Conservation (phyloP, 2,797 vertebrate species). For the Nannoperca australis region DNA sequence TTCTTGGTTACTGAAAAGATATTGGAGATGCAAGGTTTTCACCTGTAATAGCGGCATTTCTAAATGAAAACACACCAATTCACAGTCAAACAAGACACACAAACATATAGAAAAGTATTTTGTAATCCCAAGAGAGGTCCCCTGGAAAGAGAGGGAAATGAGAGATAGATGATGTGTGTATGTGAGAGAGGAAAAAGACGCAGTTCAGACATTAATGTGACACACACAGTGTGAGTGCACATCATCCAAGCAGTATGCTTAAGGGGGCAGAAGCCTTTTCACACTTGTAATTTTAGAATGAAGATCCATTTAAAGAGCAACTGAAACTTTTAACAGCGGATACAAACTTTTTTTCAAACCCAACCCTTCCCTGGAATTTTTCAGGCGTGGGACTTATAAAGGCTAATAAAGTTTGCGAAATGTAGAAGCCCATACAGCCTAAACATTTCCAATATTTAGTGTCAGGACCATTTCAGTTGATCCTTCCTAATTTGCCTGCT, state of each 20-base stretch:
- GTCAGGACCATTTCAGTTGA: conserved; percentile 14
- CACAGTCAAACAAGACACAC: conserved; percentile 3
- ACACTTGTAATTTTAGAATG: not conserved
- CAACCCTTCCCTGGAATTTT: conserved; percentile 54
- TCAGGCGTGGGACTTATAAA: conserved; percentile 7
- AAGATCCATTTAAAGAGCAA: conserved; percentile 13
- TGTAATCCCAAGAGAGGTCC: not conserved
- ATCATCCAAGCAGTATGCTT: conserved; percentile 7
- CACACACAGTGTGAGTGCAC: not conserved
- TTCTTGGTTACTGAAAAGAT: not conserved
- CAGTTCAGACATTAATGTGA: conserved; percentile 12
- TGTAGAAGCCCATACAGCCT: conserved; percentile 21
- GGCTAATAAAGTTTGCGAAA: conserved; percentile 21
- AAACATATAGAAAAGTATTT: conserved; percentile 12
- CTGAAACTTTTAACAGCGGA: not conserved
- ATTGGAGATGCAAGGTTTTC: not conserved
- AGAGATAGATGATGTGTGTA: not conserved
- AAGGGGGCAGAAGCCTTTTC: conserved; percentile 12
- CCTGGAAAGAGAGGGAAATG: not conserved
- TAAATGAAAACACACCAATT: not conserved
- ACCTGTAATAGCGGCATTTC: not conserved
- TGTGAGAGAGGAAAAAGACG: conserved; percentile 5
- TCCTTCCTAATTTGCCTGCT: conserved; percentile 33
- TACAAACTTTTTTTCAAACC: conserved; percentile 7
- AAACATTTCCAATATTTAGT: conserved; percentile 45